Conservation (phyloP, 2,797 vertebrate genomes). For the Cryptoblepharus egeriae region DNA sequence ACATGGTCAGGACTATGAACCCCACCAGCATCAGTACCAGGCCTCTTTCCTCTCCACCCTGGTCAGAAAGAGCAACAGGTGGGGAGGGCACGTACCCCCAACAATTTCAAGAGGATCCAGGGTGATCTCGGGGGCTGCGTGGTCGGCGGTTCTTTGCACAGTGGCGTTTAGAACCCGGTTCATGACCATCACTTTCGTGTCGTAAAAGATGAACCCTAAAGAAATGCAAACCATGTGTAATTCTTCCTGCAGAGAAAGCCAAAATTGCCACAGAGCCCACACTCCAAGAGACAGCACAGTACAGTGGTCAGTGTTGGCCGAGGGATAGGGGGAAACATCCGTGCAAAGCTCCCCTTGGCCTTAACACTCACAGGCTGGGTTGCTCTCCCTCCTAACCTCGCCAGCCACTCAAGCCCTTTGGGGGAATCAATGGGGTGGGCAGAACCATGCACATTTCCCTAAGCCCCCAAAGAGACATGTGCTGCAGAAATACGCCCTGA, state of each 20-base stretch:
- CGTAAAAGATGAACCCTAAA: conserved; percentile 91
- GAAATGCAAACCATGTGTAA: background rate
- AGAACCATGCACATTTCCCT: too few species aligned
- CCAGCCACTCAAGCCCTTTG: too few species aligned
- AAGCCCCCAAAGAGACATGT: too few species aligned
- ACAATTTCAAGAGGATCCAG: conserved; percentile 96
- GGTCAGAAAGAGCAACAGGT: background rate
- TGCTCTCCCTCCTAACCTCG: too few species aligned
- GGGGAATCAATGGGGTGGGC: too few species aligned
- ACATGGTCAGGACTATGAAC: fast-evolving
- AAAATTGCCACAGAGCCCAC: too few species aligned
- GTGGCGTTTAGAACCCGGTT: conserved; percentile 95
- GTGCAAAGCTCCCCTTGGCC: too few species aligned
- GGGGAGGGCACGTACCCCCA: conserved; percentile 81
- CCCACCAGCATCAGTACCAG: fast-evolving
- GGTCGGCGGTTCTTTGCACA: conserved; percentile 94
- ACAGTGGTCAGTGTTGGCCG: too few species aligned
- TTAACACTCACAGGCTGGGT: too few species aligned
- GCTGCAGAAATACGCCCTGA: conserved; percentile 59
- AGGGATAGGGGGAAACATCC: too few species aligned
- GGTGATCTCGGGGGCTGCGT: conserved; percentile 96
- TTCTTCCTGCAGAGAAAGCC: fast-evolving
- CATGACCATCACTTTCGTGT: conserved; percentile 97
- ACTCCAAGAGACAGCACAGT: too few species aligned
- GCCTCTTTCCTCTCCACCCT: background rate